Conservation (phyloP, 1,140 invertebrate genomes). For the Tetraneura akinire region DNA sequence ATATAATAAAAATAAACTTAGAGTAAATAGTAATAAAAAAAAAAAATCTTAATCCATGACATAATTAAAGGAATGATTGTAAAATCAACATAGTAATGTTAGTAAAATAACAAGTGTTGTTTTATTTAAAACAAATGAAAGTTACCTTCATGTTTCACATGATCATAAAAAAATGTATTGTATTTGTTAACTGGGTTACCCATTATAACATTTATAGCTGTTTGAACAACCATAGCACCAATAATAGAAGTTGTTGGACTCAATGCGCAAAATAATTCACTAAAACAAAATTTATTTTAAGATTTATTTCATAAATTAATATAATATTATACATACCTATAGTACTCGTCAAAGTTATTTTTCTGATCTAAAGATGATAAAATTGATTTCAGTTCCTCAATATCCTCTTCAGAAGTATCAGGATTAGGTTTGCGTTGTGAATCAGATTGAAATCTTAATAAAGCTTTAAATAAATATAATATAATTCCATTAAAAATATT, state of each 20-base stretch:
- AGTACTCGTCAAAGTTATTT: constrained; percentile 14
- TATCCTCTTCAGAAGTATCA: constrained; percentile 66
- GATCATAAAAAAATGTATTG: constrained; percentile 30
- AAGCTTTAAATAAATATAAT: constrained; percentile 60
- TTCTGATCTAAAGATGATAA: background rate
- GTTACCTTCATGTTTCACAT: constrained; percentile 10
- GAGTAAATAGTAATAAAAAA: background rate
- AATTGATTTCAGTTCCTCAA: constrained; percentile 62
- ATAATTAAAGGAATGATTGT: too few species aligned
- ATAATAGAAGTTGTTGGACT: constrained; percentile 54
- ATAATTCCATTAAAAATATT: constrained; percentile 56
- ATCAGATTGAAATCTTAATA: constrained; percentile 75
- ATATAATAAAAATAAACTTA: too few species aligned
- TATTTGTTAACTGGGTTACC: background rate
- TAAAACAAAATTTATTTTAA: constrained; percentile 8
- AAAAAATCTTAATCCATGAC: background rate
- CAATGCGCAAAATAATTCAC: constrained; percentile 52
- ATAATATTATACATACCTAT: background rate
- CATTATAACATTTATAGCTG: constrained; percentile 55
- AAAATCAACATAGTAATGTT: too few species aligned
- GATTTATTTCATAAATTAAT: background rate
- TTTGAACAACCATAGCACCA: constrained; percentile 57
- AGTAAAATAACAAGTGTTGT: too few species aligned
- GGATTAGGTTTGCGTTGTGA: constrained; percentile 70
- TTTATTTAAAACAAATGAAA: constrained; percentile 5